Percentiles rank a stretch among this genome's conserved stretches.
Evolutionary conservation across 2,113 vertebrate species (phyloP).

Genomic region (Lethenteron camtschaticum): DNA sequence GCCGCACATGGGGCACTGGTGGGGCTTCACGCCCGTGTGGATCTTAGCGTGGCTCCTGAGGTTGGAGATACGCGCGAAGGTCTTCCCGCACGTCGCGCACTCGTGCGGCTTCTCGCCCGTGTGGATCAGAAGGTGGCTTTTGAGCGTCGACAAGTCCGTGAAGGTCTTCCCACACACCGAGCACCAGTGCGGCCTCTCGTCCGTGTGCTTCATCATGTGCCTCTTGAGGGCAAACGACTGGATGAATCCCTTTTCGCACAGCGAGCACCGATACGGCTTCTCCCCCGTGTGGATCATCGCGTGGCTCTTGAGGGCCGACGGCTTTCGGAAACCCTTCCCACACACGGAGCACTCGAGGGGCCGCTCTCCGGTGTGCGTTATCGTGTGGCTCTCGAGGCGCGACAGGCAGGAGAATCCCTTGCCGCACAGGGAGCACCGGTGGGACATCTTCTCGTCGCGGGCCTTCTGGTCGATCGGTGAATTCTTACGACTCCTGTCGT

Average conservation of each 20-base stretch:
- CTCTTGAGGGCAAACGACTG: background rate
- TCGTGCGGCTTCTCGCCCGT: background rate
- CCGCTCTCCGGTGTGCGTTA: background rate
- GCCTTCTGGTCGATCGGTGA: no score
- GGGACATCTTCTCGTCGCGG: background rate
- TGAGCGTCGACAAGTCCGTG: background rate
- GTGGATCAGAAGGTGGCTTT: background rate
- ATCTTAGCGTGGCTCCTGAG: constrained; percentile 17
- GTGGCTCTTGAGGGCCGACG: background rate
- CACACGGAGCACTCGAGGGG: background rate
- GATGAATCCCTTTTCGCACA: background rate
- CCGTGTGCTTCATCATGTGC: constrained; percentile 1
- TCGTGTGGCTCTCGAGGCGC: background rate
- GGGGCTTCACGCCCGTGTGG: background rate
- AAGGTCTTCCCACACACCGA: constrained; percentile 1
- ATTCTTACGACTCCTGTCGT: no score
- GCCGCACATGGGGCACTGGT: background rate
- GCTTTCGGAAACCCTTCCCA: background rate
- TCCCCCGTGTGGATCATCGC: constrained; percentile 4
- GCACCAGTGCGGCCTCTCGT: background rate
- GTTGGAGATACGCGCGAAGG: constrained; percentile 17
- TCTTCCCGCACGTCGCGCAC: constrained; percentile 14
- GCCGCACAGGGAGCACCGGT: background rate
- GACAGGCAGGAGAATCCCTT: background rate
- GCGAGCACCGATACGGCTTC: background rate